These are phyloP conservation scores for Macquaria ambigua DNA, from an alignment of 2,113 vertebrate genomes.

Conservation along the genomic window DNA sequence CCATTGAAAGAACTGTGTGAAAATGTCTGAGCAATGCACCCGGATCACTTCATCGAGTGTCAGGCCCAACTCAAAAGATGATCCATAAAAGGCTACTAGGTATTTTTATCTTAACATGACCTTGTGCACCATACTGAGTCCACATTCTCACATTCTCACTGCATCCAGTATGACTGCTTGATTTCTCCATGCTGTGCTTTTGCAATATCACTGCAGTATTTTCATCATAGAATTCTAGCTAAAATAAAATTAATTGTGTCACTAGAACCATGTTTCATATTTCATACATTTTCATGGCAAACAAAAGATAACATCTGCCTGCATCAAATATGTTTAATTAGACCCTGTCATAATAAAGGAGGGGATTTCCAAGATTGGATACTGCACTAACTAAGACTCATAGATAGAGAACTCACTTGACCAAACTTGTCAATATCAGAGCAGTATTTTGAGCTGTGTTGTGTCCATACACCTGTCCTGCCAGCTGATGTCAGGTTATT, in stretches of 20 bases:
- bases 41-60: conserved; percentile 57
- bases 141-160: conserved; percentile 79
- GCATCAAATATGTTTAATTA: background rate
- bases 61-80: conserved; percentile 73
- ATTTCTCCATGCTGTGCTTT: conserved; percentile 49
- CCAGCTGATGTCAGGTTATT: conserved; percentile 70
- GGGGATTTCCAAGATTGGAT: conserved; percentile 47
- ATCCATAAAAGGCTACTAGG: conserved; percentile 82
- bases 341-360: conserved; percentile 26
- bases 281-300: background rate
- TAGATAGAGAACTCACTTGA: background rate
- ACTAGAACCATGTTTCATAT: background rate
- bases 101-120: conserved; percentile 86
- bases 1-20: background rate
- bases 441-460: conserved; percentile 34
- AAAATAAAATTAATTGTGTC: background rate
- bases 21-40: conserved; percentile 36
- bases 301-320: background rate
- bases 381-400: background rate
- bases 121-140: conserved; percentile 75
- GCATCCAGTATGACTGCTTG: conserved; percentile 53
- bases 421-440: background rate
- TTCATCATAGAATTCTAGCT: background rate
- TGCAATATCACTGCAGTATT: conserved; percentile 21
- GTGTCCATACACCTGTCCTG: conserved; percentile 65